Evolutionary conservation across 2,113 vertebrate species (phyloP).

Genomic region (Callithrix jacchus): DNA sequence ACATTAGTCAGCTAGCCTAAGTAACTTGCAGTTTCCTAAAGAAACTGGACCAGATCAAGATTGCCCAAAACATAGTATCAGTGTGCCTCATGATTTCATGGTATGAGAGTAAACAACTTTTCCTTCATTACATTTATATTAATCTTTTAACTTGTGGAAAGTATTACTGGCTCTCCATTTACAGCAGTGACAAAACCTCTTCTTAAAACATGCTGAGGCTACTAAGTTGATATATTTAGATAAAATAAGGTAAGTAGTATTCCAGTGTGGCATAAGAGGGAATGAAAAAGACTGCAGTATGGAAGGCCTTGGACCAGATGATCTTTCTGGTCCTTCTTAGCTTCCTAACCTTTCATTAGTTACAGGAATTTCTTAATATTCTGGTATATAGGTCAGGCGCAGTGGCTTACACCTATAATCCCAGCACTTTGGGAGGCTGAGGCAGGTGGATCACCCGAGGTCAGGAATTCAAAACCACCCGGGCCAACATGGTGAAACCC

Average conservation of each 20-base stretch:
- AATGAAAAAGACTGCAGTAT: not conserved
- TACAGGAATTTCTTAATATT: not conserved
- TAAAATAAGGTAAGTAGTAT: conserved; percentile 2
- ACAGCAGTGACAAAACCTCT: not conserved
- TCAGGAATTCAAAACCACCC: too few species aligned
- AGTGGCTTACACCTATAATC: too few species aligned
- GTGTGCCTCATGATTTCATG: not conserved
- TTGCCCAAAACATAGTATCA: not conserved
- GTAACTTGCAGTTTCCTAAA: conserved; percentile 19
- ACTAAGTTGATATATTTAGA: conserved; percentile 13
- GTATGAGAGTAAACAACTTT: not conserved
- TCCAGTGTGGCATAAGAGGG: not conserved
- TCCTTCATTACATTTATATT: not conserved
- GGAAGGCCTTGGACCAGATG: not conserved
- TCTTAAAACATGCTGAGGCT: conserved; percentile 4
- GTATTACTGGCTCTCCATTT: conserved; percentile 15
- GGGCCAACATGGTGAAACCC: too few species aligned
- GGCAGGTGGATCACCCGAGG: too few species aligned
- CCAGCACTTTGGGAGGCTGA: too few species aligned
- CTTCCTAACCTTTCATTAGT: not conserved
- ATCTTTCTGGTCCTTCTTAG: not conserved
- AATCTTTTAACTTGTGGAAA: not conserved
- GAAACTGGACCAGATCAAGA: not conserved
- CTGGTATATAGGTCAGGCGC: not conserved
- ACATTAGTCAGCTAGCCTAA: not conserved